phyloP scores from a whole-genome alignment of 2,113 vertebrate genomes.

The Hydrochoerus hydrochaeris region DNA sequence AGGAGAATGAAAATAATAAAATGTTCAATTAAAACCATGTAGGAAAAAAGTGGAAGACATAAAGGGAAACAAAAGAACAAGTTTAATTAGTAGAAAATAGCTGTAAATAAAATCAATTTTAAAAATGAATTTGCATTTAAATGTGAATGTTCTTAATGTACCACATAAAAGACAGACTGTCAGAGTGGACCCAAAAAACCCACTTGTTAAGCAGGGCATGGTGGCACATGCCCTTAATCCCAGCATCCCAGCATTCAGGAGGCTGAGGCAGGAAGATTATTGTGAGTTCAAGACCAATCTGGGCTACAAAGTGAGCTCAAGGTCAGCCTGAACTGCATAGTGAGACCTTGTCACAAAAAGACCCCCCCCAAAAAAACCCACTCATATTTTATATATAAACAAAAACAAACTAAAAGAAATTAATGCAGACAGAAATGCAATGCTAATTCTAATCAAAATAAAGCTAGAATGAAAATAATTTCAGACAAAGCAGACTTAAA shows the following conservation, averaged over 20 bases:
- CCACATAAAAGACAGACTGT: not conserved
- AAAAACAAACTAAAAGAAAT: not conserved
- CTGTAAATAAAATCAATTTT: not conserved
- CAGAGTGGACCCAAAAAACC: not conserved
- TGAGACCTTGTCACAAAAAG: too few species aligned
- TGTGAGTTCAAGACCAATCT: too few species aligned
- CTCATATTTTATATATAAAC: conserved; percentile 7
- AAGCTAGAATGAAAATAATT: not conserved
- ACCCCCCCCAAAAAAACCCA: not conserved
- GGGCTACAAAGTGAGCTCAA: too few species aligned
- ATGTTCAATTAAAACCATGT: not conserved
- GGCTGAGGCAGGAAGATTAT: too few species aligned
- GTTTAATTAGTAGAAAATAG: not conserved
- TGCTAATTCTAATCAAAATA: not conserved
- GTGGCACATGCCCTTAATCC: too few species aligned
- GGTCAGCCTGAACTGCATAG: too few species aligned
- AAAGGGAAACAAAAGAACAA: not conserved
- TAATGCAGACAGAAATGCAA: conserved; percentile 10
- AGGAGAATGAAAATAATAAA: not conserved
- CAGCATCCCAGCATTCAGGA: too few species aligned
- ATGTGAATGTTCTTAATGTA: not conserved
- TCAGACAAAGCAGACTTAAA: conserved; percentile 23
- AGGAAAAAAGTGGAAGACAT: not conserved
- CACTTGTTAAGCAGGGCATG: not conserved
- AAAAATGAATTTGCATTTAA: not conserved